Percentiles rank a stretch among this genome's conserved stretches.
phyloP scores from a whole-genome alignment of 2,113 vertebrate genomes.

The Lampris incognitus region DNA sequence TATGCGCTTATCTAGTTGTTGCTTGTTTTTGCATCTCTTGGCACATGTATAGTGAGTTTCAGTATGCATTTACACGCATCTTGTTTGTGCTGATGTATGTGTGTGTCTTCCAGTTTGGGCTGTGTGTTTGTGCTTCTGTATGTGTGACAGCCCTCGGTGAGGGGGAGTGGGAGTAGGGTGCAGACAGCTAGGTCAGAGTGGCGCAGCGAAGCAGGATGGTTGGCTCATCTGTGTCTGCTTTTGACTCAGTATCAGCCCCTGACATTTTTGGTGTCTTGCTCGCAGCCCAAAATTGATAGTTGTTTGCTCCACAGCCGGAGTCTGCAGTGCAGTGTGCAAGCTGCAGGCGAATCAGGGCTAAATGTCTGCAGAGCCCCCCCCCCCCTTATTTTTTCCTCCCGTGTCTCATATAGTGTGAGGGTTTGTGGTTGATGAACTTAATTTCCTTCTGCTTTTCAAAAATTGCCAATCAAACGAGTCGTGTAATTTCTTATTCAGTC shows the following conservation, averaged over 20 bases:
- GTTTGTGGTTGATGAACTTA: too few relatives aligned
- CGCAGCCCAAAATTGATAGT: constrained; percentile 13
- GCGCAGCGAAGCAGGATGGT: constrained; percentile 25
- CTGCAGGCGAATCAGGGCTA: constrained; percentile 3
- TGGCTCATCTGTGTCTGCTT: constrained; percentile 47
- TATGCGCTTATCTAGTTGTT: not conserved
- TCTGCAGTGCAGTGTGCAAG: constrained; percentile 24
- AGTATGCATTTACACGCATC: not conserved
- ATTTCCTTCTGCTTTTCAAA: too few relatives aligned
- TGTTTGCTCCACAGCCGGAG: constrained; percentile 19
- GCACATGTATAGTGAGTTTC: not conserved
- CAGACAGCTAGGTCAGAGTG: constrained; percentile 50
- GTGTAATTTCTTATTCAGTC: too few relatives aligned
- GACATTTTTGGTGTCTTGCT: constrained; percentile 6
- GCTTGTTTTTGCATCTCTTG: not conserved
- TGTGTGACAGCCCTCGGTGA: not conserved
- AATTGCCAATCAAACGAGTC: too few relatives aligned
- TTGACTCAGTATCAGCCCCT: constrained; percentile 34
- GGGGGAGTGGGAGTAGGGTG: not conserved
- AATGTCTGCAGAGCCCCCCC: not conserved
- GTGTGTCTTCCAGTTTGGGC: not conserved
- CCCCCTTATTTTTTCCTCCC: not conserved
- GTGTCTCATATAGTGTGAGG: too few relatives aligned
- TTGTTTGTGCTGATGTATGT: not conserved
- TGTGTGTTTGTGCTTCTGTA: not conserved